A percentile compares a stretch with the other conserved stretches of the same genome.
Conservation (phyloP, 2,113 vertebrate species). For the Serilophus lunatus region DNA sequence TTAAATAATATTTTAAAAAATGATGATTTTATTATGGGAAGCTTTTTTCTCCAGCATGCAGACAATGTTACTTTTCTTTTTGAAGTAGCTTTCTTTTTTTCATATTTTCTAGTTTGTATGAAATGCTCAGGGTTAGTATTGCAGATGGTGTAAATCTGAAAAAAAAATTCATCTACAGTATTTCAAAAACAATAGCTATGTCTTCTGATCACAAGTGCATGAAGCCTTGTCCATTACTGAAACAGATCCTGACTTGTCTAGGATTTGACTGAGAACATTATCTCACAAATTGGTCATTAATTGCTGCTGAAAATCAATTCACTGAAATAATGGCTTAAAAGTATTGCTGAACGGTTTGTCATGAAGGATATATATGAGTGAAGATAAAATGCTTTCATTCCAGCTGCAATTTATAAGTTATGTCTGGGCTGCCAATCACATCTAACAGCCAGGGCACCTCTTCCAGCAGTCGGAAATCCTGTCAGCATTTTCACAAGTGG, state of each 20-base stretch:
- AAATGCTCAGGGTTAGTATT: background rate
- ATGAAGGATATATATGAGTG: background rate
- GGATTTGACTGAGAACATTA: slow-evolving; percentile 22
- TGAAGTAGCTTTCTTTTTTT: background rate
- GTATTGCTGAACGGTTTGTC: background rate
- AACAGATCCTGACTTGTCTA: background rate
- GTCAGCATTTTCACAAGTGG: slow-evolving; percentile 57
- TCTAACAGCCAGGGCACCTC: background rate
- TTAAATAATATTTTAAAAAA: background rate
- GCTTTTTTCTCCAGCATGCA: background rate
- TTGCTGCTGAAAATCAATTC: slow-evolving; percentile 42
- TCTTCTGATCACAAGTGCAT: background rate
- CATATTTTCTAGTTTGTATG: background rate
- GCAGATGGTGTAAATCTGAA: background rate
- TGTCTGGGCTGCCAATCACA: slow-evolving; percentile 56
- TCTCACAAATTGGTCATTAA: slow-evolving; percentile 30
- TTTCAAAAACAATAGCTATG: background rate
- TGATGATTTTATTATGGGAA: background rate
- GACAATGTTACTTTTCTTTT: background rate
- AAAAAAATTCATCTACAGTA: background rate
- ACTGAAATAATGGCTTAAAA: slow-evolving; percentile 21
- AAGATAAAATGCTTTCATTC: slow-evolving; percentile 40
- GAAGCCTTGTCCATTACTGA: background rate
- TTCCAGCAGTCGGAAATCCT: slow-evolving; percentile 47
- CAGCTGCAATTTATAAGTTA: slow-evolving; percentile 41